Conservation (phyloP, 2,113 vertebrate species). For the Syngnathus scovelli region DNA sequence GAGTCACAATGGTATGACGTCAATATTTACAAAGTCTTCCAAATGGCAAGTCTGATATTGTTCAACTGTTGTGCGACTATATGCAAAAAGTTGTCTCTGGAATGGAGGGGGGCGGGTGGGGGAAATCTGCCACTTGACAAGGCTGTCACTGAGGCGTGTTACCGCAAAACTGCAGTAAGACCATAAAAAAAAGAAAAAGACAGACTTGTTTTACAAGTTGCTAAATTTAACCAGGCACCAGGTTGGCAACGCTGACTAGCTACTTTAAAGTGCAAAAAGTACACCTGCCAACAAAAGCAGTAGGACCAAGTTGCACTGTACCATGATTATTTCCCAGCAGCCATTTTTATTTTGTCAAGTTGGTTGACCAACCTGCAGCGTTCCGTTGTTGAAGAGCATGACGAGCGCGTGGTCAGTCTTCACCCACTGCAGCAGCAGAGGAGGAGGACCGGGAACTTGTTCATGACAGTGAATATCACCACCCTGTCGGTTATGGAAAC, state of each 20-base stretch:
- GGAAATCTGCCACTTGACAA: neutral
- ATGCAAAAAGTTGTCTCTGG: too few species aligned
- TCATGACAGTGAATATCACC: constrained; percentile 83
- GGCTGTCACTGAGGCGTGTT: neutral
- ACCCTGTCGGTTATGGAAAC: constrained; percentile 68
- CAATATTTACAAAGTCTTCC: too few species aligned
- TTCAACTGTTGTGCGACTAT: too few species aligned
- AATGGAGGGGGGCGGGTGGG: too few species aligned
- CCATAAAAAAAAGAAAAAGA: too few species aligned
- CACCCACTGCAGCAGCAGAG: constrained; percentile 93
- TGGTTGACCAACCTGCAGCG: constrained; percentile 79
- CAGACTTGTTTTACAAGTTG: neutral
- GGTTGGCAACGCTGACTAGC: neutral
- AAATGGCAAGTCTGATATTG: neutral
- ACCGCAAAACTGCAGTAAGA: neutral
- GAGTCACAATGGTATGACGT: neutral
- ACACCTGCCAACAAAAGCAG: neutral
- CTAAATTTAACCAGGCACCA: neutral
- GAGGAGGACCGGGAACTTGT: constrained; percentile 63
- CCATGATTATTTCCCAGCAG: neutral
- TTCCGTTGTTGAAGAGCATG: constrained; percentile 94
- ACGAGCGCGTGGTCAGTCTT: constrained; percentile 94
- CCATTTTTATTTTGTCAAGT: neutral
- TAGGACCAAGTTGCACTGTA: neutral
- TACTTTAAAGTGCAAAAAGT: neutral